Base-by-base conservation (phyloP, 1,140 invertebrate species). In the Macrosteles quadrilineatus region DNA sequence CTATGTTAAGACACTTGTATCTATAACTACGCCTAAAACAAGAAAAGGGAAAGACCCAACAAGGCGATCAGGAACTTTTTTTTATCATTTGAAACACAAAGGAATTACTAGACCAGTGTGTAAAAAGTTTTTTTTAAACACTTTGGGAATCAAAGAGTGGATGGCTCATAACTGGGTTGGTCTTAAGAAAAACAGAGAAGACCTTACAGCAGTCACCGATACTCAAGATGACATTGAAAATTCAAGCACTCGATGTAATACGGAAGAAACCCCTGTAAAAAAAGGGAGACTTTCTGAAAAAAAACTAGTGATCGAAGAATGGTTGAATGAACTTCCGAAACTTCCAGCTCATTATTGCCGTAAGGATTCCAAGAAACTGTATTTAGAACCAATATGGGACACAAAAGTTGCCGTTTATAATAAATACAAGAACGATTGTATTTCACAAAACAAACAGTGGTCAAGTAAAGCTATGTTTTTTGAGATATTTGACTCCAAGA, bases 401-500 rank as follows among this genome's bases (percentile, higher is more conserved):
- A 21, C 57, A 25, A 62, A 62, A 21, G n/a, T 30, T 62, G n/a
- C 57, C n/a, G 25, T 62, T 17, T 62, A 62, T 30, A 27, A 30
- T 21, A 17, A 62, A 30, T 62, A 62, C 30, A 25, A 62, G 27
- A 62, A 62, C n/a, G 23, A 62, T 25, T 62, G 23, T n/a, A 17
- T 62, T 4, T 17, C n/a, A 19, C 17, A 62, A 21, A 27, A 62
- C n/a, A 62, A 62, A 30, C 57, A n/a, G n/a, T 62, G n/a, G 25
- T n/a, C 25, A 21, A 29, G 23, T 62, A 29, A 29, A 62, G 25
- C 57, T 21, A 25, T 62, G 27, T 62, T 62, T 30, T 62, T 30
- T 62, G 57, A 62, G 12, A 1, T 62, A 21, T 71, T 72, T 70
- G 67, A 71, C 40, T 66, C 72, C 62, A 67, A 29, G 2, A 62